Evolutionary conservation across 2,797 vertebrate species (phyloP), one percentile per base, ranked within the genome.

Genomic region (Streptopelia turtur): DNA sequence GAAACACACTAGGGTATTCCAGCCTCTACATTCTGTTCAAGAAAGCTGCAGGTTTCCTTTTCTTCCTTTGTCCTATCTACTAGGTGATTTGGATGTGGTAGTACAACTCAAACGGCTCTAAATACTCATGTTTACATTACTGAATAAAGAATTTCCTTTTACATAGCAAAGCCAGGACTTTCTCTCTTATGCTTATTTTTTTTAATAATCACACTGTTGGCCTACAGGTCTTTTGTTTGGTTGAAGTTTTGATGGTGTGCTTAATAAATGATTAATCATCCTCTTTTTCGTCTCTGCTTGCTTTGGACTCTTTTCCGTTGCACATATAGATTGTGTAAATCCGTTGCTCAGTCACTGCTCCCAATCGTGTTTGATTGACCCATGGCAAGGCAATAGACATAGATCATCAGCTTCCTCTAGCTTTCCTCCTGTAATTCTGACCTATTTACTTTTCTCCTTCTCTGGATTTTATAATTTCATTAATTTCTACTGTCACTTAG

Each of bases 221-320:
- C 85, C 39, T 91, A 47, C 30, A 86, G 37, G 55, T 79, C 33
- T 10, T 93, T 91, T 90, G 59, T 87, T 66, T 45, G n/a, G 37
- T 4, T 87, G 39, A 55, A 66, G 35, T 90, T 95, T 83, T 72
- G 22, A 79, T 27, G 90, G n/a, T 82, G 22, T 47, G 16, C 33
- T 88, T 94, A 94, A 88, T 89, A 91, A 93, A 87, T 69, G 20
- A 84, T 69, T 83, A 82, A 75, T 86, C 59, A 70, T 86, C 33
- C 13, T 63, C 16, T 60, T 71, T 77, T 66, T 84, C 43, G 72
- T 81, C 27, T 76, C 35, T 79, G 6, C 35, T 94, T 83, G 43
- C n/a, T 93, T 90, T 93, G 66, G 70, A 84, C 15, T 87, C 74
- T 88, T 49, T 87, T 87, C 27, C 30, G 52, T 12, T 21, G 28